Base-by-base conservation (phyloP, 1,140 invertebrate genomes). In the Drosophila kurseongensis region DNA sequence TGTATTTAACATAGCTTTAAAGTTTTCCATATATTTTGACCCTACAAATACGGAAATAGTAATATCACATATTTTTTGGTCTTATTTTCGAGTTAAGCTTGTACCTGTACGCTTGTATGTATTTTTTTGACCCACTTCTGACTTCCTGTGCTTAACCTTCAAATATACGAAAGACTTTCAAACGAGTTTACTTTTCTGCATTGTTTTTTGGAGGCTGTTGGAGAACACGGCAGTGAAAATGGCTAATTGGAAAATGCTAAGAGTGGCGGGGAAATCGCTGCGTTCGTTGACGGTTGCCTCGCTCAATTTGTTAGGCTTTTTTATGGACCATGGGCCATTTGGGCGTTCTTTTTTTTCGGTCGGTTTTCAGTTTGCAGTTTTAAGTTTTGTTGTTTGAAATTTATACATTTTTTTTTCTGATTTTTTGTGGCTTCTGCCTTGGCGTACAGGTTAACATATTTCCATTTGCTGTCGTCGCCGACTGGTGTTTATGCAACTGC, bases 401-500 rank as follows among this genome's bases (percentile, higher is more conserved):
- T 10, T 48, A 48, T 41, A 48, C 45, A 29, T 36, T 27, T 35
- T n/a, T 16, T 45, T 71, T 63, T 56, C 13, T 44, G 38, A n/a
- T 29, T 29, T 51, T 29, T 52, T 51, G 36, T 36, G 50, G 29
- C 50, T 36, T 54, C 40, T 65, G 36, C 56, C 29, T 18, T 14
- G 36, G 23, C 54, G 44, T 44, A 50, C 41, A 71, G 57, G 48
- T 52, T 42, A 71, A 86, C 75, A 82, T 74, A 74, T 74, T 82
- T 81, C 75, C 58, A 78, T 78, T 78, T 78, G 55, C 44, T 55
- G 48, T 48, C 67, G 61, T 57, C 55, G 66, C 29, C 35, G 59
- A 9, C 36, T 48, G 32, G 58, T 80, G 83, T 89, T 88, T 89
- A 88, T 88, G 83, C 83, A 86, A 86, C 83, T 68, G 80, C 76